A percentile compares a stretch with the other conserved stretches of the same genome.
phyloP scores from a whole-genome alignment of 2,113 vertebrate genomes.

The Amphilophus citrinellus region DNA sequence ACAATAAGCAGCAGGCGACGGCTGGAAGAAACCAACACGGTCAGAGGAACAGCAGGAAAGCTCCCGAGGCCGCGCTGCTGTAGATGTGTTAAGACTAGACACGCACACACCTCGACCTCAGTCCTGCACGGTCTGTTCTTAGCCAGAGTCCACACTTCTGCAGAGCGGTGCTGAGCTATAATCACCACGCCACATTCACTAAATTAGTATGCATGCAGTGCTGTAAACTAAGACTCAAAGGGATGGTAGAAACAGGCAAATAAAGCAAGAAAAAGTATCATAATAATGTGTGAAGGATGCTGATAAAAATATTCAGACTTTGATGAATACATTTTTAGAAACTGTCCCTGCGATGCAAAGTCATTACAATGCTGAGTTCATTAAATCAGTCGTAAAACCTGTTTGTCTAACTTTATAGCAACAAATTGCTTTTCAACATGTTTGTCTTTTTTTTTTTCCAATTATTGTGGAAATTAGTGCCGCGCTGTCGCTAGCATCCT shows the following conservation, averaged over 20 bases:
- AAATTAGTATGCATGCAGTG: not conserved
- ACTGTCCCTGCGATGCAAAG: not conserved
- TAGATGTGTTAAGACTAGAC: not conserved
- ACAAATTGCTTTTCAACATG: slow-evolving; percentile 28
- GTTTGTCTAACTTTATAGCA: slow-evolving; percentile 7
- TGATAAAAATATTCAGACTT: slow-evolving; percentile 6
- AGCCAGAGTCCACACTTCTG: not conserved
- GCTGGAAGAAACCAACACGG: not conserved
- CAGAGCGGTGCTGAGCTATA: not conserved
- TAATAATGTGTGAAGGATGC: not conserved
- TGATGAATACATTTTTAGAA: not conserved
- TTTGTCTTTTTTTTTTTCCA: slow-evolving; percentile 19
- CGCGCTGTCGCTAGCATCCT: not conserved
- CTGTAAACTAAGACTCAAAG: not conserved
- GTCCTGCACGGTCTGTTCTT: not conserved
- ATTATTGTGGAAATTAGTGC: slow-evolving; percentile 46
- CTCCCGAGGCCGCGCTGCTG: not conserved
- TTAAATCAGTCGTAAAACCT: not conserved
- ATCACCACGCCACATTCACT: not conserved
- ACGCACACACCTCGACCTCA: not conserved
- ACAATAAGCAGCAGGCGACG: not conserved
- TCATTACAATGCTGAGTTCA: slow-evolving; percentile 1
- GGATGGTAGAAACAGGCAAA: not conserved
- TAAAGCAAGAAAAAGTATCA: not conserved
- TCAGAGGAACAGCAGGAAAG: not conserved